These are phyloP conservation scores for Agrilus cyanescens DNA, from an alignment of 2,888 invertebrate species.

Conservation along the genomic window DNA sequence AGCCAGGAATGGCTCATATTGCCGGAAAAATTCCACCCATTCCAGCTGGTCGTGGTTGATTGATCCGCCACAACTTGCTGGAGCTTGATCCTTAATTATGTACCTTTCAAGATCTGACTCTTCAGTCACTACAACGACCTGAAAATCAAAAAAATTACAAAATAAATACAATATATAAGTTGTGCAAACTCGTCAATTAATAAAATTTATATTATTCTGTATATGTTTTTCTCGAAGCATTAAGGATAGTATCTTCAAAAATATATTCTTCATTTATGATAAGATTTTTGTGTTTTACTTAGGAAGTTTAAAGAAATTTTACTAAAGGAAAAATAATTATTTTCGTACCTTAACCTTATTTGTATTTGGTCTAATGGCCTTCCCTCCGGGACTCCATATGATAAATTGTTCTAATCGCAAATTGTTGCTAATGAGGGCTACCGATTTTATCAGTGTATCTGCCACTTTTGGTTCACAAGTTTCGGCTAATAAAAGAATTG, in stretches of 20 bases:
- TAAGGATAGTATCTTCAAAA: too few species aligned
- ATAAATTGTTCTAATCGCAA: constrained; percentile 28
- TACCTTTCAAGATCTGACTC: constrained; percentile 37
- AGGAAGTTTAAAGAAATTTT: too few species aligned
- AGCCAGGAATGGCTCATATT: constrained; percentile 54
- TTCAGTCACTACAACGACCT: constrained; percentile 39
- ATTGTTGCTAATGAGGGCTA: constrained; percentile 35
- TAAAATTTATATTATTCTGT: too few species aligned
- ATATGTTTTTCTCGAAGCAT: too few species aligned
- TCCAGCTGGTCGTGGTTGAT: constrained; percentile 56
- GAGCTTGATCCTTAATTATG: constrained; percentile 40
- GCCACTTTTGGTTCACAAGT: constrained; percentile 35
- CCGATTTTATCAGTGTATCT: constrained; percentile 39
- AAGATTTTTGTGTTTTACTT: too few species aligned
- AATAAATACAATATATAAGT: not conserved
- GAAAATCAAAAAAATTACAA: constrained; percentile 22
- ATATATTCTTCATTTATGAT: too few species aligned
- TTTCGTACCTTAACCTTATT: constrained; percentile 7
- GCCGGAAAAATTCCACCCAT: constrained; percentile 67
- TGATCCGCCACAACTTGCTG: constrained; percentile 46
- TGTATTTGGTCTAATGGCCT: constrained; percentile 9
- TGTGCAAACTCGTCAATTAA: too few species aligned
- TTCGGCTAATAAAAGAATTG: constrained; percentile 38
- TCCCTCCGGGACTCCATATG: constrained; percentile 30
- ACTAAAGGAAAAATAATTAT: too few species aligned